Conservation (phyloP, 2,113 vertebrate genomes). For the Hypocryptadius cinnamomeus region DNA sequence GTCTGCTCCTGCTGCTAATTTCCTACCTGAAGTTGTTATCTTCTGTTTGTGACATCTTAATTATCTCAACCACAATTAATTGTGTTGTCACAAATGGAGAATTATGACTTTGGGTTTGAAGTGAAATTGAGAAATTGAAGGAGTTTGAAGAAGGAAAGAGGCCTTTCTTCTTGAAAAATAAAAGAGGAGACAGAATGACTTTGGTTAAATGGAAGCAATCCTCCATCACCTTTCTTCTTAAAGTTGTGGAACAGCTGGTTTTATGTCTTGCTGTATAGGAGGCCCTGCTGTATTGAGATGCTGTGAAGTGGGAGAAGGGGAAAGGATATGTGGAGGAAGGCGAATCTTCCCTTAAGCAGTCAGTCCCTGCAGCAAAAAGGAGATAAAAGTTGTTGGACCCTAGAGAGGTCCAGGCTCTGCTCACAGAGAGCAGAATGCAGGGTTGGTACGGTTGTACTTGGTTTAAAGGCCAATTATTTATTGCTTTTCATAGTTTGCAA, state of each 20-base stretch:
- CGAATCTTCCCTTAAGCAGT: not conserved
- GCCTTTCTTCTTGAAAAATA: not conserved
- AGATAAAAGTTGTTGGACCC: rapidly evolving
- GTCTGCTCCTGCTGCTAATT: conserved; percentile 46
- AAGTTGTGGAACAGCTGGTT: not conserved
- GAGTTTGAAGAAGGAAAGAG: not conserved
- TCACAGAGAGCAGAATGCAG: not conserved
- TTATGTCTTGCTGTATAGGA: not conserved
- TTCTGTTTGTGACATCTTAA: conserved; percentile 47
- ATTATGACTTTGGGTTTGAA: conserved; percentile 15
- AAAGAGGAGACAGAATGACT: not conserved
- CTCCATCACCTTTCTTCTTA: not conserved
- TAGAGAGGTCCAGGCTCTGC: not conserved
- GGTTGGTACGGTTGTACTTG: not conserved
- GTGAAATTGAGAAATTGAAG: not conserved
- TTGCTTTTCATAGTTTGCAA: not conserved
- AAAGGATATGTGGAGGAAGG: not conserved
- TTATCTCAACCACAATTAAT: conserved; percentile 28
- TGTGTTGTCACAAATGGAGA: conserved; percentile 17
- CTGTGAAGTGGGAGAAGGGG: not conserved
- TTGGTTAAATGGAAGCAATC: not conserved
- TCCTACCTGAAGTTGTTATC: conserved; percentile 46
- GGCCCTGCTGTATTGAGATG: not conserved
- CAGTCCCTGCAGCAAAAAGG: not conserved
- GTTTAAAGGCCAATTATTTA: not conserved